Conservation (phyloP, 1,140 invertebrate genomes). For the Galleria mellonella region DNA sequence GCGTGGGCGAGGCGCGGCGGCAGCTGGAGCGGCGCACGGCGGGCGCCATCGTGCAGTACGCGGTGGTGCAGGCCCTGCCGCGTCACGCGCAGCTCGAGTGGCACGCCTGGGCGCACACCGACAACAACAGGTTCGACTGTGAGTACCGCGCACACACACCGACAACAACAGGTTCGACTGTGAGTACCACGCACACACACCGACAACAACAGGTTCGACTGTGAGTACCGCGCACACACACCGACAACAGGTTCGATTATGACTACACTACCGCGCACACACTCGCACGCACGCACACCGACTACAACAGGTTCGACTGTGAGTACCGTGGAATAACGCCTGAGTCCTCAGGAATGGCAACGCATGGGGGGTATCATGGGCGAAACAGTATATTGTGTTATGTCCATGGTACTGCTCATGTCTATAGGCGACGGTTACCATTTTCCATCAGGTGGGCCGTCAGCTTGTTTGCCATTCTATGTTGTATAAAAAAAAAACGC, state of each 20-base stretch:
- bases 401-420: too few relatives aligned
- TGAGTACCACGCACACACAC: constrained; percentile 93
- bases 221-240: constrained; percentile 73
- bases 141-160: constrained; percentile 47
- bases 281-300: constrained; percentile 84
- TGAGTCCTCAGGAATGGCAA: too few relatives aligned
- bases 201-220: constrained; percentile 90
- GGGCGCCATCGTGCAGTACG: constrained; percentile 90
- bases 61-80: constrained; percentile 87
- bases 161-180: not conserved
- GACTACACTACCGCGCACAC: constrained; percentile 63
- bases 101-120: constrained; percentile 92
- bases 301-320: constrained; percentile 92
- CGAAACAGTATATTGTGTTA: too few relatives aligned
- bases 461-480: too few relatives aligned
- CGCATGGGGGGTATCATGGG: too few relatives aligned
- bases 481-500: too few relatives aligned
- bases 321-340: constrained; percentile 46
- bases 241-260: constrained; percentile 86
- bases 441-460: too few relatives aligned
- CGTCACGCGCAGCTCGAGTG: constrained; percentile 90
- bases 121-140: constrained; percentile 92
- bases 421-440: too few relatives aligned
- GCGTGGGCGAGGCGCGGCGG: constrained; percentile 81
- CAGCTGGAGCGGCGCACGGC: constrained; percentile 90